A percentile compares a stretch with the other conserved stretches of the same genome.
Evolutionary conservation across 2,797 vertebrate genomes (phyloP).

Genomic region (Cossypha polioptera): DNA sequence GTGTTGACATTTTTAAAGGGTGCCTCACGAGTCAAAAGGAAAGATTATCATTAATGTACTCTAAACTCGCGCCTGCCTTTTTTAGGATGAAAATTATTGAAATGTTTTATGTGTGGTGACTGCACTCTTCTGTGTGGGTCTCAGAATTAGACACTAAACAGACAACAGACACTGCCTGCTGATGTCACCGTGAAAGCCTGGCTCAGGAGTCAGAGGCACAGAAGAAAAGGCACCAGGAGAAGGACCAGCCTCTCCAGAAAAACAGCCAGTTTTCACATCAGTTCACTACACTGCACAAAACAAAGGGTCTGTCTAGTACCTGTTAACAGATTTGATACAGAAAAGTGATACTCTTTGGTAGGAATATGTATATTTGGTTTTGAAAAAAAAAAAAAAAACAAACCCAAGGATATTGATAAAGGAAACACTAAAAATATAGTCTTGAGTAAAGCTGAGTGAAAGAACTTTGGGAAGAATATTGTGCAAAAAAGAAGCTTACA

Average conservation of each 20-base stretch:
- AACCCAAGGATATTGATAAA: neutral
- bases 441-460: neutral
- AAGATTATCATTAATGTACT: neutral
- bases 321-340: neutral
- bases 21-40: neutral
- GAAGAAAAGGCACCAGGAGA: neutral
- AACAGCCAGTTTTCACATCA: neutral
- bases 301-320: neutral
- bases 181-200: neutral
- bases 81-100: neutral
- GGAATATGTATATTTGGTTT: neutral
- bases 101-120: neutral
- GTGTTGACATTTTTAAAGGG: slow-evolving; percentile 66
- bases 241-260: neutral
- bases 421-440: neutral
- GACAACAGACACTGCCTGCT: neutral
- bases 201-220: neutral
- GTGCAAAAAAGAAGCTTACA: neutral
- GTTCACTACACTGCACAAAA: neutral
- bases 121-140: neutral
- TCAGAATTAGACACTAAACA: neutral
- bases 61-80: neutral
- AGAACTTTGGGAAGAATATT: neutral
- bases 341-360: neutral
- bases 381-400: neutral